Base-by-base conservation (phyloP, 2,888 invertebrate species). In the Scaptomyza reducta region DNA sequence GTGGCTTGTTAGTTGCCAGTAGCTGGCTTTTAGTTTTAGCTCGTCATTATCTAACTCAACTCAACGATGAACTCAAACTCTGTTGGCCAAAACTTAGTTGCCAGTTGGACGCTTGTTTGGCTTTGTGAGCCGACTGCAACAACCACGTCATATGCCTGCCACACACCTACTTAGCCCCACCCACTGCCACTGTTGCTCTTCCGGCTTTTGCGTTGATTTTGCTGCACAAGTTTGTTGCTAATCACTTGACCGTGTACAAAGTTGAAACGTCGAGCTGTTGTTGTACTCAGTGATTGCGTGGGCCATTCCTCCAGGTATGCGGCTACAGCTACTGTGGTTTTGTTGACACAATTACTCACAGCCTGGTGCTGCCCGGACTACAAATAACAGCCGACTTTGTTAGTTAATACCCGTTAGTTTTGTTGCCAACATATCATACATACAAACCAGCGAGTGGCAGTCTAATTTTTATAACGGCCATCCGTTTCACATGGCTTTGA, bases 261-360 rank as follows among this genome's bases (percentile, higher is more conserved):
- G 86, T 86, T 86, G 70, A 79, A 84, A 77, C 64, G 74, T 68
- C 70, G 60, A 60, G 68, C 65, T 25, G 25, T 40, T 25, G 38
- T 70, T 71, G 63, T 65, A 54, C 74, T 16, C 74, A 61, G 74
- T 81, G 85, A 81, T 80, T 88, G 76, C 84, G 70, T 70, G 73
- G 71, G 62, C 59, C 65, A 53, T 18, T 18, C n/a, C 22, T 2
- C 10, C 67, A 67, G 74, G 65, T 80, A 58, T 14, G 31, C 31
- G 10, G 31, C 31, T 10, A 10, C 41, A 38, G 50, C 18, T 58
- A 31, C 66, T 51, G 47, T 53, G 46, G 64, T 51, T 44, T 71
- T 87, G 76, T 83, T 83, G 82, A 84, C 87, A 79, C 85, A 81
- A 87, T 81, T 76, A 84, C 87, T 85, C 70, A 86, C 75, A 74